Conservation (phyloP, 1,140 invertebrate species). For the Bombus huntii region DNA sequence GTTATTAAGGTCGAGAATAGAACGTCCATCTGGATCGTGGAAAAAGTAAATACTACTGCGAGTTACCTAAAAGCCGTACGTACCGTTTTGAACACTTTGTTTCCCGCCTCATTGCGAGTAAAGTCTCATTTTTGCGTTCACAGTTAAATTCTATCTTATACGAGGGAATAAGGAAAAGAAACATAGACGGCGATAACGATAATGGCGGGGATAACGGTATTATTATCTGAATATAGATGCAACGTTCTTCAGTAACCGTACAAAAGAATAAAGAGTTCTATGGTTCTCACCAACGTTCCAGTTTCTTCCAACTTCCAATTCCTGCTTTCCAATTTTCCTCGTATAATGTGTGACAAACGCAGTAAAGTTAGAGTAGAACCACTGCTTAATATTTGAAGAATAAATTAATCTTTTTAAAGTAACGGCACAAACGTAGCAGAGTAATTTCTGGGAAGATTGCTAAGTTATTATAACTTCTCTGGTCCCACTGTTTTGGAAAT, state of each 20-base stretch:
- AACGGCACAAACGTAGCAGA: neutral
- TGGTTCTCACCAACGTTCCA: neutral
- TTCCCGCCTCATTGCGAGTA: neutral
- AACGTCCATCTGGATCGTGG: neutral
- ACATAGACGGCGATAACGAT: constrained; percentile 24
- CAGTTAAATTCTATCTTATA: constrained; percentile 12
- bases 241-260: constrained; percentile 3
- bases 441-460: neutral
- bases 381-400: too few species aligned
- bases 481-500: too few species aligned
- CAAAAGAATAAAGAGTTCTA: constrained; percentile 28
- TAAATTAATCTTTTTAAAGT: neutral
- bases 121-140: constrained; percentile 34
- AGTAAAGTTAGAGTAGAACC: neutral
- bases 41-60: neutral
- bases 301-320: neutral
- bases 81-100: constrained; percentile 1
- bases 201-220: constrained; percentile 26
- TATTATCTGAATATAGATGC: constrained; percentile 44
- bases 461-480: too few species aligned
- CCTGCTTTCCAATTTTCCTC: neutral
- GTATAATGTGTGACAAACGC: neutral
- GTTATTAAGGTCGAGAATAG: neutral
- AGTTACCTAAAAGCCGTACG: neutral
- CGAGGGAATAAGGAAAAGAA: neutral